Conservation (phyloP, 1,140 invertebrate genomes). For the Leptinotarsa undecemlineata region DNA sequence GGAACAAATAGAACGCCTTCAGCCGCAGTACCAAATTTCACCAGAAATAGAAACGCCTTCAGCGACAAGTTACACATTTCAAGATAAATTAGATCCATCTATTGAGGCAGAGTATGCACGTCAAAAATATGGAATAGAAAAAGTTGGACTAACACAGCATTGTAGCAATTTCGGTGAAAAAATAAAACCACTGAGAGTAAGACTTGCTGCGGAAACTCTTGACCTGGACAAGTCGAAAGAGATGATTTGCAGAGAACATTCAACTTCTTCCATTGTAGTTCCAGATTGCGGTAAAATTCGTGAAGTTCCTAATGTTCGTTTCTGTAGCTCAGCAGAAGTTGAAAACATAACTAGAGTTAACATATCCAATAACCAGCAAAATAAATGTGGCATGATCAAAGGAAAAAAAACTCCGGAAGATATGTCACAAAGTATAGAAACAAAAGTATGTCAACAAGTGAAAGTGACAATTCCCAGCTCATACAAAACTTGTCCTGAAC, state of each 20-base stretch:
- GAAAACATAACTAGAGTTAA: neutral
- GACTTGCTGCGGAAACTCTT: neutral
- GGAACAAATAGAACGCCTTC: slow-evolving; percentile 18
- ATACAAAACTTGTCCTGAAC: slow-evolving; percentile 1
- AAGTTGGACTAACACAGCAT: slow-evolving; percentile 23
- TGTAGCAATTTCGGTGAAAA: slow-evolving; percentile 23
- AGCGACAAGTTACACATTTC: neutral
- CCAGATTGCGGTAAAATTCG: neutral
- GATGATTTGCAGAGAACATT: neutral
- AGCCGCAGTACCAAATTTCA: slow-evolving; percentile 24
- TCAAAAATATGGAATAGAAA: slow-evolving; percentile 25
- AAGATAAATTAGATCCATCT: slow-evolving; percentile 23
- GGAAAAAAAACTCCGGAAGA: neutral
- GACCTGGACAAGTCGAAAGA: neutral
- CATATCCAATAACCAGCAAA: neutral
- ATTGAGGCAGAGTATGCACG: slow-evolving; percentile 25
- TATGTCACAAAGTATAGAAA: neutral
- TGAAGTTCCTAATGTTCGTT: neutral
- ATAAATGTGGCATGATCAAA: neutral
- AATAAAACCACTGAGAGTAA: neutral
- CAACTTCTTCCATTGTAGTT: neutral
- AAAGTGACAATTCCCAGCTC: neutral
- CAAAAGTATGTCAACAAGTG: neutral
- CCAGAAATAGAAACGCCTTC: slow-evolving; percentile 4
- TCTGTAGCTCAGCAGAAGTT: neutral